A percentile compares a stretch with the other conserved stretches of the same genome.
phyloP scores from a whole-genome alignment of 2,797 vertebrate genomes.

The Neosilurus hyrtlii region DNA sequence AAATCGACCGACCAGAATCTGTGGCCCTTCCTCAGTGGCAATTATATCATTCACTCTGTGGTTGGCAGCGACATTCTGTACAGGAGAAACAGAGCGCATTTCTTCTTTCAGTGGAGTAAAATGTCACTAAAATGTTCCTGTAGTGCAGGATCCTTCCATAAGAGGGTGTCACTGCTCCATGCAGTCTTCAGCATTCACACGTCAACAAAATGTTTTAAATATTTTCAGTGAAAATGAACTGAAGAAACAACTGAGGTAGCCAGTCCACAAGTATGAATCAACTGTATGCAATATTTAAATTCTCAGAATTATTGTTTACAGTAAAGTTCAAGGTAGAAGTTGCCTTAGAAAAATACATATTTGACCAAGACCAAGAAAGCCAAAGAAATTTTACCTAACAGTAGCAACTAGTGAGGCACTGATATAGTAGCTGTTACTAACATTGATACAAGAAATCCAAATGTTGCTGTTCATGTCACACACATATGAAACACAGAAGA shows the following conservation, averaged over 20 bases:
- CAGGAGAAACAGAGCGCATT: background rate
- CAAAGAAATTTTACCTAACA: background rate
- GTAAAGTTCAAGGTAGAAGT: background rate
- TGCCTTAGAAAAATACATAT: background rate
- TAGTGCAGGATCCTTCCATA: background rate
- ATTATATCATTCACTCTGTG: conserved; percentile 95
- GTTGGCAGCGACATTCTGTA: conserved; percentile 93
- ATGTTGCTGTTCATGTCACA: background rate
- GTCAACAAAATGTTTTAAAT: conserved; percentile 35
- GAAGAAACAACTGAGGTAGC: conserved; percentile 12
- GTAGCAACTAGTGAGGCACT: background rate
- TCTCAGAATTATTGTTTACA: background rate
- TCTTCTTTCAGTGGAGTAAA: background rate
- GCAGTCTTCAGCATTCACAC: background rate
- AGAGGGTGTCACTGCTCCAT: background rate
- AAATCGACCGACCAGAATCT: conserved; percentile 91
- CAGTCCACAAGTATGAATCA: conserved; percentile 39
- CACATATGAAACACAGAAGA: background rate
- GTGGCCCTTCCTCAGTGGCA: conserved; percentile 86
- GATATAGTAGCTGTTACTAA: background rate
- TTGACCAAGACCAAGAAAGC: background rate
- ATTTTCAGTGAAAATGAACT: conserved; percentile 40
- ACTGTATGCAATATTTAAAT: background rate
- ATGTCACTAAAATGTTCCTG: background rate
- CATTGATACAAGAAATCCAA: background rate